Base-by-base conservation (phyloP, 2,113 vertebrate species). In the Anoplopoma fimbria region DNA sequence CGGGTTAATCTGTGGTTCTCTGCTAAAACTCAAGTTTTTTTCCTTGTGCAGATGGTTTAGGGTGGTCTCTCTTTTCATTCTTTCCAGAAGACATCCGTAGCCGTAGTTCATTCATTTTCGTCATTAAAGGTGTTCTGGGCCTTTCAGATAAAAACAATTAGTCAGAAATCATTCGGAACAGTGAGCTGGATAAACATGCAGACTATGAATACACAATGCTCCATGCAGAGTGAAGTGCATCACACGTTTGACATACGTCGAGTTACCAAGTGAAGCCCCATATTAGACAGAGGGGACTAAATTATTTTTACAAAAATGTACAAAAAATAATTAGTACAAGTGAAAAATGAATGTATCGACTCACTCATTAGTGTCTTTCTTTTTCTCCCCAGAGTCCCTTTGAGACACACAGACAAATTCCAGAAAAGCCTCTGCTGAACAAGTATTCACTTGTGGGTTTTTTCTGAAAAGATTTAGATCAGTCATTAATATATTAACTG, bases 51-150 rank as follows among this genome's bases (percentile, higher is more conserved):
- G 45, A 25, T 31, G 2, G 1, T 33, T 60, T 31, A 4, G 45
- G 17, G 17, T 3, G 27, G 29, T 6, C 0, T 4, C 3, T 1
- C 0, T 6, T 19, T 5, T 29, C 6, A 0, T 19, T 6, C 29
- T 45, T 45, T 19, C 1, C 38, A 67, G 64, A 0, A n/a, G 45
- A 8, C 19, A 0, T 29, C 45, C 17, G 29, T 34, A 0, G 42
- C 67, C 47, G 12, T 1, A n/a, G 0, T 13, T 53, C 19, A 7
- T 53, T 69, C 31, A 0, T 12, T 31, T 3, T 0, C 0, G 2
- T 53, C 3, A 25, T 25, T n/a, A 9, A 34, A 13, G 47, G 68
- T 9, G 68, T 69, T 25, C 0, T 9, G 68, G 0, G 0, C 47
- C 47, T 53, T n/a, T 69, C 27, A 33, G 5, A 69, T 23, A 8